Percentiles rank a stretch among this genome's conserved stretches.
These are phyloP conservation scores for Calephelis nemesis DNA, from an alignment of 1,140 invertebrate genomes.

Conservation along the genomic window DNA sequence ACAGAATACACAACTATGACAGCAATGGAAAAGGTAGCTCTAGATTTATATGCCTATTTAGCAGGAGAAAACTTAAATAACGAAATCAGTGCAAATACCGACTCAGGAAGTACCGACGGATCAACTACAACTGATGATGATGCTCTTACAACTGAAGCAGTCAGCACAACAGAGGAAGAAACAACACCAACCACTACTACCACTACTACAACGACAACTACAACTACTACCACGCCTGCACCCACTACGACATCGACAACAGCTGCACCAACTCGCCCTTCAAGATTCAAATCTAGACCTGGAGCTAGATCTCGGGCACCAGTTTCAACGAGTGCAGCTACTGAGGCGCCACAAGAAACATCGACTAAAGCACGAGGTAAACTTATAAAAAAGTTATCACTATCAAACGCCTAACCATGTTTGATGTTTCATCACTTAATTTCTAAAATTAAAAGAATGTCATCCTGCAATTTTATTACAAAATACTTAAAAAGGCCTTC, in stretches of 20 bases:
- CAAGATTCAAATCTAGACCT: conserved; percentile 60
- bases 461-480: too few relatives aligned
- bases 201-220: conserved; percentile 79
- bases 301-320: conserved; percentile 52
- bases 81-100: conserved; percentile 77
- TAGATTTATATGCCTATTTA: conserved; percentile 88
- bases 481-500: too few relatives aligned
- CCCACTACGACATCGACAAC: conserved; percentile 51
- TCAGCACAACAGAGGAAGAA: conserved; percentile 80
- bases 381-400: not conserved
- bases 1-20: conserved; percentile 83
- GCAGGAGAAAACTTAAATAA: conserved; percentile 87
- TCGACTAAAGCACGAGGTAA: conserved; percentile 67
- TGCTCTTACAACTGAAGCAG: conserved; percentile 58
- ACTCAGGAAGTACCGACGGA: conserved; percentile 66
- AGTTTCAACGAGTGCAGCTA: conserved; percentile 50
- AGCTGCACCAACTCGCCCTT: conserved; percentile 56
- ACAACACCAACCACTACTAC: conserved; percentile 81
- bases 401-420: too few relatives aligned
- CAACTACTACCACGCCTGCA: conserved; percentile 49
- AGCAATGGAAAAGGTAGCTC: conserved; percentile 88
- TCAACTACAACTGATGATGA: conserved; percentile 62
- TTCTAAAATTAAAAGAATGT: too few relatives aligned
- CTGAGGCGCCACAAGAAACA: conserved; percentile 61
- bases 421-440: too few relatives aligned